Evolutionary conservation across 2,797 vertebrate genomes (phyloP).

Genomic region (Characodon lateralis): DNA sequence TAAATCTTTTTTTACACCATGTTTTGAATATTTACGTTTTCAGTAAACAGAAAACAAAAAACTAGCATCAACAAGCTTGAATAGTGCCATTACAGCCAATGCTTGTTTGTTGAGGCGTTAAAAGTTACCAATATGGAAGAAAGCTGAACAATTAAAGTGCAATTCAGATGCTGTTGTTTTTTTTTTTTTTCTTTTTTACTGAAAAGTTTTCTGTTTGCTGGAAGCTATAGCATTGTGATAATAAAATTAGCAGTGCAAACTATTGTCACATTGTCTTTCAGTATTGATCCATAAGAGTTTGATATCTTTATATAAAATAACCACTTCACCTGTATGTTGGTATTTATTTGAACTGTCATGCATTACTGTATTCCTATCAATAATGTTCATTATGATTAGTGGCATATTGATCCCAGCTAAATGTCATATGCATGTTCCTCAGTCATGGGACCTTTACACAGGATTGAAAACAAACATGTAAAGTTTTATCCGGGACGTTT

Average conservation of each 20-base stretch:
- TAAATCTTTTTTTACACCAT: constrained; percentile 71
- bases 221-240: constrained; percentile 89
- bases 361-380: constrained; percentile 94
- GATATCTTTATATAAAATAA: constrained; percentile 93
- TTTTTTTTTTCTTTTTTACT: constrained; percentile 27
- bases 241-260: constrained; percentile 88
- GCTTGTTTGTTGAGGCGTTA: constrained; percentile 86
- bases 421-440: constrained; percentile 93
- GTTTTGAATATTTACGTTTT: constrained; percentile 87
- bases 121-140: constrained; percentile 82
- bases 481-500: constrained; percentile 62
- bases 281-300: constrained; percentile 94
- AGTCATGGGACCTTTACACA: constrained; percentile 96
- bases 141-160: constrained; percentile 80
- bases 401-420: constrained; percentile 91
- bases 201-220: constrained; percentile 98
- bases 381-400: constrained; percentile 95
- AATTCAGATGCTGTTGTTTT: constrained; percentile 80
- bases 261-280: constrained; percentile 93
- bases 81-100: constrained; percentile 67
- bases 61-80: constrained; percentile 84
- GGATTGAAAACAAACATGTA: constrained; percentile 81
- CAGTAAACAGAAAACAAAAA: constrained; percentile 95
- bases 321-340: constrained; percentile 90
- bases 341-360: constrained; percentile 98